A percentile compares a stretch with the other conserved stretches of the same genome.
phyloP scores from a whole-genome alignment of 1,140 invertebrate species.

The Drosophila nikananu region DNA sequence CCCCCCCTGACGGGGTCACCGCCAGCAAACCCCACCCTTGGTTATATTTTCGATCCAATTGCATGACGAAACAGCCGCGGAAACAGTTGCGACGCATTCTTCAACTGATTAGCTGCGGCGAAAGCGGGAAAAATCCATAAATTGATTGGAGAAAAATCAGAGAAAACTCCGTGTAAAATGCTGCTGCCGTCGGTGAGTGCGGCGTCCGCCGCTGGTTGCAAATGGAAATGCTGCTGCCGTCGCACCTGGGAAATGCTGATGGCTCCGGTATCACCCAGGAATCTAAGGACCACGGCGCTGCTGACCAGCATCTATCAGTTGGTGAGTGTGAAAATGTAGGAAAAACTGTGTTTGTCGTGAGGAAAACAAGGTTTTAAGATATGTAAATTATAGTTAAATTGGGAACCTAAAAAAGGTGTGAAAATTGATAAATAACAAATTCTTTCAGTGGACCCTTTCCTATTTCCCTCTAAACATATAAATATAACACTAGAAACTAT shows the following conservation, averaged over 20 bases:
- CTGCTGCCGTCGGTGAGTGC: conserved; percentile 52
- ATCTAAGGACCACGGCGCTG: conserved; percentile 76
- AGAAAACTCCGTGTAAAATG: conserved; percentile 45
- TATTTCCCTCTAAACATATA: neutral
- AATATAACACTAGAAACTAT: neutral
- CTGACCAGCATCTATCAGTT: conserved; percentile 80
- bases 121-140: conserved; percentile 70
- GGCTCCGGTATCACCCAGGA: conserved; percentile 75
- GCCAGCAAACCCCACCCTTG: conserved; percentile 23
- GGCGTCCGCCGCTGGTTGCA: conserved; percentile 33
- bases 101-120: conserved; percentile 15
- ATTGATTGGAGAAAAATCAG: conserved; percentile 55
- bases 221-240: conserved; percentile 60
- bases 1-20: conserved; percentile 17
- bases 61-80: conserved; percentile 72
- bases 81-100: conserved; percentile 45
- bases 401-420: no score
- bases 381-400: neutral
- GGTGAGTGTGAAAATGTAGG: conserved; percentile 59
- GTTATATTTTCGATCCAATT: conserved; percentile 47
- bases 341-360: neutral
- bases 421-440: neutral
- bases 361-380: neutral
- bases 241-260: conserved; percentile 66
- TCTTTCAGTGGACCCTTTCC: no score